phyloP scores from a whole-genome alignment of 2,888 invertebrate genomes.

The Eupithecia centaureata region DNA sequence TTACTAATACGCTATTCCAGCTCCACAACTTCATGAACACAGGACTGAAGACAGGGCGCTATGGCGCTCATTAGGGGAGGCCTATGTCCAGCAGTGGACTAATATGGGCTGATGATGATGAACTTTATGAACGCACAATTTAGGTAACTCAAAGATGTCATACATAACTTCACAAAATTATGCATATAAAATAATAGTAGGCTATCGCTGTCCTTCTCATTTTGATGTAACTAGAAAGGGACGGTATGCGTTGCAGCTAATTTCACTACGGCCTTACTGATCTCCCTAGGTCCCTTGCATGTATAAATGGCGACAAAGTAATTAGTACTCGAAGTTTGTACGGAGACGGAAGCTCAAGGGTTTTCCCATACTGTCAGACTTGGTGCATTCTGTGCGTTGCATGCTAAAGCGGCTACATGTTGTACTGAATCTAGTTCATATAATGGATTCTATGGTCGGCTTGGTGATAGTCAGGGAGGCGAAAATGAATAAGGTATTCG shows the following conservation, averaged over 20 bases:
- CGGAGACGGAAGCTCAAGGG: slow-evolving; percentile 11
- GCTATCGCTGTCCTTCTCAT: background rate
- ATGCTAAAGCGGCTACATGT: background rate
- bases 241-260: background rate
- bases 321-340: slow-evolving; percentile 14
- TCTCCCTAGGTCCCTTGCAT: slow-evolving; percentile 11
- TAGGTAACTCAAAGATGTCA: background rate
- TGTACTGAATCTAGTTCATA: background rate
- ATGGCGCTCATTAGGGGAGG: no score
- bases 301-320: slow-evolving; percentile 12
- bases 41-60: no score
- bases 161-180: background rate
- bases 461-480: background rate
- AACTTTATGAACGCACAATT: no score
- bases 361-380: slow-evolving; percentile 17
- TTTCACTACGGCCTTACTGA: background rate
- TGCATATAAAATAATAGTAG: background rate
- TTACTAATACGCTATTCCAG: no score
- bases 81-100: no score
- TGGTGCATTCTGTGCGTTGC: background rate
- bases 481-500: background rate
- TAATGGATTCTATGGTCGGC: background rate
- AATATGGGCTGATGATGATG: no score
- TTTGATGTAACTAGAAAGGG: background rate
- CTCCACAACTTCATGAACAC: no score